These are phyloP conservation scores for pig (Sus scrofa) DNA, from an alignment of 2,113 vertebrate genomes.

Conservation along the genomic window DNA sequence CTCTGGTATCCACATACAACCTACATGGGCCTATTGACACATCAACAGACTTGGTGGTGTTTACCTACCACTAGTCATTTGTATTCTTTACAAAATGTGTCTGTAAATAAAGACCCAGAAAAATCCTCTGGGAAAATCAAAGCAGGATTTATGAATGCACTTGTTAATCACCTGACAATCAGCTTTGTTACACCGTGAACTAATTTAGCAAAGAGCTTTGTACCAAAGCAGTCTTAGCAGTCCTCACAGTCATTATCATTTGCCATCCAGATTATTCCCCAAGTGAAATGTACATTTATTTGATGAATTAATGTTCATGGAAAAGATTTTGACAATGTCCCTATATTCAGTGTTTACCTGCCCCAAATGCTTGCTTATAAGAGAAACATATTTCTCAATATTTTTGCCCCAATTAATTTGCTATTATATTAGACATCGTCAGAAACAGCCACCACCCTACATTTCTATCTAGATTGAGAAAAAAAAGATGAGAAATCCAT, in stretches of 20 bases:
- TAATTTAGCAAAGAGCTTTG: constrained; percentile 53
- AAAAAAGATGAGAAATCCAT: constrained; percentile 66
- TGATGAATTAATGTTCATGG: constrained; percentile 8
- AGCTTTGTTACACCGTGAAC: not conserved
- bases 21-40: not conserved
- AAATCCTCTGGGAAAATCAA: not conserved
- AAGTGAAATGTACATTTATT: constrained; percentile 4
- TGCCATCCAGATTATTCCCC: constrained; percentile 69
- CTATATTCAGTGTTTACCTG: not conserved
- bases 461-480: constrained; percentile 69
- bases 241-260: constrained; percentile 74
- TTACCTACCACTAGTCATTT: not conserved
- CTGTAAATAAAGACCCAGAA: not conserved
- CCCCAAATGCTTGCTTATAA: constrained; percentile 27
- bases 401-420: constrained; percentile 74
- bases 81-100: not conserved
- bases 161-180: not conserved
- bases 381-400: constrained; percentile 68
- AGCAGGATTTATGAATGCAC: not conserved
- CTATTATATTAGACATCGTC: constrained; percentile 71
- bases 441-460: constrained; percentile 63
- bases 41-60: not conserved
- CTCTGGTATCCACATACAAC: not conserved
- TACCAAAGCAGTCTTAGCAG: constrained; percentile 68
- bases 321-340: not conserved